Percentiles rank a stretch among this genome's conserved stretches.
Evolutionary conservation across 2,888 invertebrate species (phyloP).

Genomic region (Liodrosophila aerea): DNA sequence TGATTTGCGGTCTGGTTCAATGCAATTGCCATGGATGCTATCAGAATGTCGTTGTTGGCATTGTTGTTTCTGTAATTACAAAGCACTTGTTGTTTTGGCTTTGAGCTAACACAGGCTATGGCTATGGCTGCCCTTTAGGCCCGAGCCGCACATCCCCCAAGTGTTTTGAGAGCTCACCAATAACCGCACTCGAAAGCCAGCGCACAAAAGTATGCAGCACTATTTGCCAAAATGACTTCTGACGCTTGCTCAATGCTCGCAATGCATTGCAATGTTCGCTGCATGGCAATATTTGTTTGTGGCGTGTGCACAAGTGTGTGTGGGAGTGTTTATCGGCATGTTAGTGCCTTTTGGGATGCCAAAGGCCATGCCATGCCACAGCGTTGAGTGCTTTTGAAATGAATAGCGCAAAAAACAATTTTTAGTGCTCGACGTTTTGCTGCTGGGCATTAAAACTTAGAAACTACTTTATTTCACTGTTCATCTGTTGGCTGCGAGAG

Average conservation of each 20-base stretch:
- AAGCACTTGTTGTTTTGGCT: constrained; percentile 63
- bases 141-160: background rate
- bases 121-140: background rate
- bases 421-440: background rate
- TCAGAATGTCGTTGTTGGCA: constrained; percentile 16
- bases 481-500: too few relatives aligned
- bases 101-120: constrained; percentile 52
- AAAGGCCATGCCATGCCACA: constrained; percentile 30
- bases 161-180: constrained; percentile 53
- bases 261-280: constrained; percentile 1
- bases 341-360: constrained; percentile 32
- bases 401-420: constrained; percentile 27
- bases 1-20: constrained; percentile 6
- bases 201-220: constrained; percentile 67
- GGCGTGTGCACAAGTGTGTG: constrained; percentile 13
- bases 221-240: constrained; percentile 69
- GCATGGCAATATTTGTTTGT: constrained; percentile 62
- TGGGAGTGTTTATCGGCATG: constrained; percentile 43
- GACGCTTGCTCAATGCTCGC: constrained; percentile 29
- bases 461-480: too few relatives aligned
- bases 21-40: constrained; percentile 17
- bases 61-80: constrained; percentile 51
- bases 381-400: constrained; percentile 24
- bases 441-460: too few relatives aligned
- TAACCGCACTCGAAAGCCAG: constrained; percentile 62